Base-by-base conservation (phyloP, 2,113 vertebrate species). In the Syngnathus typhle region DNA sequence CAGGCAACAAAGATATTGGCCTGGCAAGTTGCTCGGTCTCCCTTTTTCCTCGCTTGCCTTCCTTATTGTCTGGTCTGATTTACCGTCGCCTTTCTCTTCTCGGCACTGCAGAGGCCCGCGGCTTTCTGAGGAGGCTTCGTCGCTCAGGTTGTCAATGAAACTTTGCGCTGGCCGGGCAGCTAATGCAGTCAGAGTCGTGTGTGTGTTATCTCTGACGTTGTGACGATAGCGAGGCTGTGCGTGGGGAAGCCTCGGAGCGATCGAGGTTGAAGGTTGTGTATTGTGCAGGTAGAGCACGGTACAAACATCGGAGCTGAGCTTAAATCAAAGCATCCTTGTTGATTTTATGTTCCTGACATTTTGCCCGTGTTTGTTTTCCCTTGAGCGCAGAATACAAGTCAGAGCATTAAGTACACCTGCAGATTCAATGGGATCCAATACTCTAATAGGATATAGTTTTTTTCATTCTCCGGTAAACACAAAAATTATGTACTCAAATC, bases 141-240 rank as follows among this genome's bases (percentile, higher is more conserved):
- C 12, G 46, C 59, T 79, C 47, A 70, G 78, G 73, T 77, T 75
- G 86, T 86, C 88, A 87, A 81, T 88, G 70, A 82, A 88, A 83
- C 73, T 78, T 77, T 73, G 76, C 75, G 71, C 78, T 60, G 81
- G 72, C 47, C 73, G 69, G 68, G 66, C 51, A 65, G 69, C 65
- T 73, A 70, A 64, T 76, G 76, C 46, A 62, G 73, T 77, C 79
- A 52, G 61, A 70, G 75, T 77, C 73, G 72, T 68, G 54, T 70
- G 83, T 11, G 66, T 81, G 74, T 19, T 80, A 79, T 59, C 68
- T 51, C 60, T 71, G 77, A 41, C 66, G 60, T 78, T 69, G 15
- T 82, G 84, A 86, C 80, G 69, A 79, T 41, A 67, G 61, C 15
- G 0, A 68, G 60, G 64, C 68, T 71, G 65, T 36, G n/a, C 51